Evolutionary conservation across 2,113 vertebrate species (phyloP), one percentile per base, ranked within the genome.

Genomic region (Camarhynchus parvulus): DNA sequence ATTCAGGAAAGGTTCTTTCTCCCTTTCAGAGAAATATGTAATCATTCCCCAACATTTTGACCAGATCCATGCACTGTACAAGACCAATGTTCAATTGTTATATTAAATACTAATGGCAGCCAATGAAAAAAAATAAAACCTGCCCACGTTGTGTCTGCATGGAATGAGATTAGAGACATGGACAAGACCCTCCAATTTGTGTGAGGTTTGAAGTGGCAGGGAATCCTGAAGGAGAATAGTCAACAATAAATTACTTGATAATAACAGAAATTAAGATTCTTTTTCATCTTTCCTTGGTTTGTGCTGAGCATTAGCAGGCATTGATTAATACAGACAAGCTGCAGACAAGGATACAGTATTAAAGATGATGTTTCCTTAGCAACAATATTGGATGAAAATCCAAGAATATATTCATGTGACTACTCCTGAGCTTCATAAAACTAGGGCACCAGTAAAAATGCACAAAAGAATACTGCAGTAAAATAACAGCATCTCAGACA

Each of bases 311-410:
- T 89, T 93, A 94, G 61, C 21, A 74, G 46, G 89, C 82, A 91
- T 67, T 95, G 95, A 95, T 95, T 94, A 96, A 92, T 89, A 95
- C 74, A 94, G 89, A 97, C 94, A 95, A 84, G 96, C 92, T 82
- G 91, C 80, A 97, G 90, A 92, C 91, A 95, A 92, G 83, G 89
- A 93, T 92, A 94, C 80, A 86, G 79, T 89, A 95, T 96, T 96
- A 97, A 95, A 96, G 94, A 96, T 89, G 96, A 96, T 96, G 96
- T 96, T 95, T 92, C 95, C 96, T 91, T 97, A 92, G 96, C 95
- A 97, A 96, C 95, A 95, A 94, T 95, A 97, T 69, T 87, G 89
- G 89, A 95, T 82, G 84, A 94, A 96, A 94, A 95, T 83, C 91
- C 93, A 95, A 95, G 93, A 96, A 94, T 94, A 94, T 31, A 92